Base-by-base conservation (phyloP, 2,113 vertebrate species). In the Nothobranchius kuhntae region DNA sequence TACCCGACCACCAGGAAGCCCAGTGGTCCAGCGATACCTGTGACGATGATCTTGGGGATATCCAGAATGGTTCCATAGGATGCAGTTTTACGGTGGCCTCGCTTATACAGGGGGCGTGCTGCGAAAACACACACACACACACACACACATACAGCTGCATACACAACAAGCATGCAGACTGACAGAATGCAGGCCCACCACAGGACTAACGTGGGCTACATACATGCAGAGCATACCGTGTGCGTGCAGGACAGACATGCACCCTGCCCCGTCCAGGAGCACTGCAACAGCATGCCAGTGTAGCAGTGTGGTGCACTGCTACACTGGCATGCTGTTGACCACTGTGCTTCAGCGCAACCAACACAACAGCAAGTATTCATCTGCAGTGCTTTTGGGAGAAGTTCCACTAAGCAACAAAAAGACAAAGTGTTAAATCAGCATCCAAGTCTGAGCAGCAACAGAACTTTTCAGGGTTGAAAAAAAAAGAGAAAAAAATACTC, bases 41-140 rank as follows among this genome's bases (percentile, higher is more conserved):
- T 94, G 92, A 96, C 92, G 97, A 97, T 91, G 97, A 98, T 98
- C 96, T 98, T 95, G 94, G 98, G 97, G 92, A 98, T 93, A 94
- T 99, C 98, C 96, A 98, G 96, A 95, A 99, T 98, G 95, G 96
- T 99, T 94, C 98, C 98, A 93, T 93, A 95, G 81, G 98, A 99
- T 90, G 98, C 98, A 61, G 98, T 99, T 98, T 99, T 99, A 96
- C 97, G 97, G 89, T 99, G 98, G 92, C 98, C 96, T 94, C 94
- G 95, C 94, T 98, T 99, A 95, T 94, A 96, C 94, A 93, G 96
- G 80, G 91, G 89, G 89, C 89, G 93, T 94, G 94, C 96, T 96
- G 98, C 94, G 92, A 96, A 98, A 95, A 98, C 92, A 99, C 94
- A 98, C 92, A 98, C 82, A 96, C 87, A 89, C 21, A 99, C 94